Percentiles rank a stretch among this genome's conserved stretches.
phyloP scores from a whole-genome alignment of 2,888 invertebrate genomes.

The Steinernema carpocapsae region DNA sequence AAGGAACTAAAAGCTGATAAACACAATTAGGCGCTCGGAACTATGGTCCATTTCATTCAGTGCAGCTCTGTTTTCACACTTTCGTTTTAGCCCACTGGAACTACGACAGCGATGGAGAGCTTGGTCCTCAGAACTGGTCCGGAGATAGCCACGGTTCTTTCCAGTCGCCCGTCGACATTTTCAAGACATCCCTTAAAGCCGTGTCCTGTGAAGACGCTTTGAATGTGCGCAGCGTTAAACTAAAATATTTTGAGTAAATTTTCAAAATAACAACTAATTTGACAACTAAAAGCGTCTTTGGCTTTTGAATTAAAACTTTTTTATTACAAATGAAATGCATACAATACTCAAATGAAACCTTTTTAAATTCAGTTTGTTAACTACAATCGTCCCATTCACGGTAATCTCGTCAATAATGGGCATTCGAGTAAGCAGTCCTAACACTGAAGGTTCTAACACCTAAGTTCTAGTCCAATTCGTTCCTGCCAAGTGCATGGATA shows the following conservation, averaged over 20 bases:
- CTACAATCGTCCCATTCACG: slow-evolving; percentile 58
- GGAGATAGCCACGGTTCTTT: slow-evolving; percentile 54
- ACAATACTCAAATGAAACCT: no score
- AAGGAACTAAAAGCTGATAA: slow-evolving; percentile 7
- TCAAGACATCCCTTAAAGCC: slow-evolving; percentile 48
- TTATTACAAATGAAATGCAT: no score
- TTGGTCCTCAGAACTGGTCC: slow-evolving; percentile 53
- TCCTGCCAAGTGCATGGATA: slow-evolving; percentile 52
- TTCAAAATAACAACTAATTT: no score
- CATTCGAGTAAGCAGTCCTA: slow-evolving; percentile 54
- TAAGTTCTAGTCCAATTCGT: slow-evolving; percentile 59
- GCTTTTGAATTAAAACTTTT: no score
- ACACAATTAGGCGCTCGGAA: background rate
- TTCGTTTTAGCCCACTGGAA: slow-evolving; percentile 55
- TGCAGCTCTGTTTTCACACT: background rate
- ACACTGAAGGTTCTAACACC: background rate
- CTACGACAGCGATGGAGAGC: slow-evolving; percentile 58
- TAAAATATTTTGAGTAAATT: no score
- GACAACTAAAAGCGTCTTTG: no score
- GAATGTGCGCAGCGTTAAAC: no score
- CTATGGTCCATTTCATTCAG: background rate
- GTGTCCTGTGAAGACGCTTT: slow-evolving; percentile 54
- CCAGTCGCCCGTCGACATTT: slow-evolving; percentile 65
- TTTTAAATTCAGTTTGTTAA: slow-evolving; percentile 66
- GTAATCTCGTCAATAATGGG: slow-evolving; percentile 65